These are phyloP conservation scores for Oxyteleia sp. DNA, from an alignment of 2,888 invertebrate species.

Conservation along the genomic window DNA sequence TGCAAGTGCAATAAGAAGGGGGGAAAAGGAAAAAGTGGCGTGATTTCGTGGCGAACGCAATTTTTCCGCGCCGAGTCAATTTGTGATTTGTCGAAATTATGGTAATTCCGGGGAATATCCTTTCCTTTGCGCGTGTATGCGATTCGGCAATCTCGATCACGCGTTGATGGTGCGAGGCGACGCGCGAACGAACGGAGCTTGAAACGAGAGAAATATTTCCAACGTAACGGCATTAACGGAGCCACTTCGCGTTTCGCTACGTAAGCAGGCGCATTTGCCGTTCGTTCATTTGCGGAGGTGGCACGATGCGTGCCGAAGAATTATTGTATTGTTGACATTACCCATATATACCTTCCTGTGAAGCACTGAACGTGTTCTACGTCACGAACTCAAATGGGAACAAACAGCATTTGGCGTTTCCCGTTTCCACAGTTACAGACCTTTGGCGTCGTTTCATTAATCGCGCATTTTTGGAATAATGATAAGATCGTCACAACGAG, in stretches of 20 bases:
- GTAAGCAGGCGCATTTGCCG: constrained; percentile 65
- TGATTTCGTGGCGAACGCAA: constrained; percentile 16
- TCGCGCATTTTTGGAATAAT: not conserved
- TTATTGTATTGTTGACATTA: constrained; percentile 71
- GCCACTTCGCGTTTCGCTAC: constrained; percentile 66
- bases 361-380: constrained; percentile 64
- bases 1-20: constrained; percentile 7
- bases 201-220: constrained; percentile 63
- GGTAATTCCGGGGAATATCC: constrained; percentile 48
- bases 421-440: constrained; percentile 28
- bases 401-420: constrained; percentile 47
- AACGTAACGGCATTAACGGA: constrained; percentile 58
- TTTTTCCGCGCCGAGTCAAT: constrained; percentile 29
- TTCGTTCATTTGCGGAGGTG: constrained; percentile 61
- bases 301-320: constrained; percentile 62
- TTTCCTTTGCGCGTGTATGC: not conserved
- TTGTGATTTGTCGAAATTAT: constrained; percentile 54
- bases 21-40: not conserved
- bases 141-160: constrained; percentile 44
- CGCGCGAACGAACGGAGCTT: constrained; percentile 48
- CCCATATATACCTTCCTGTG: constrained; percentile 58
- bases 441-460: not conserved
- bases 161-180: constrained; percentile 29
- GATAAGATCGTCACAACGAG: not conserved
- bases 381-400: constrained; percentile 64